phyloP scores from a whole-genome alignment of 2,888 invertebrate species.

The Andrena hattorfiana region DNA sequence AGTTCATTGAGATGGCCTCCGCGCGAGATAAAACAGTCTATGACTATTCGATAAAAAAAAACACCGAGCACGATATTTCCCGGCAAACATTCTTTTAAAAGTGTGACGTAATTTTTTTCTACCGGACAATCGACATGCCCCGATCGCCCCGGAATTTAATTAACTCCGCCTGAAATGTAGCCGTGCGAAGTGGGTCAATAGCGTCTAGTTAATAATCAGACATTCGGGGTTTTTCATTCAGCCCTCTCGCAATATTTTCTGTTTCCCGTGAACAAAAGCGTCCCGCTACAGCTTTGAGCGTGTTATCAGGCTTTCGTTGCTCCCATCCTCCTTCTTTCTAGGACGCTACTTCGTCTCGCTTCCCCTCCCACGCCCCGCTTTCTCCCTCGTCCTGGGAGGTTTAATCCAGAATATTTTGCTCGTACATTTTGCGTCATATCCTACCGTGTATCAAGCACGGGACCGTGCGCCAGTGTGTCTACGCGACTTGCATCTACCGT shows the following conservation, averaged over 20 bases:
- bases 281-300: slow-evolving; percentile 32
- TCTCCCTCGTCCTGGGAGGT: slow-evolving; percentile 19
- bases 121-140: background rate
- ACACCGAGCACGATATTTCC: no score
- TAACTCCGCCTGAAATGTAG: background rate
- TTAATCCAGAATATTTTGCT: slow-evolving; percentile 61
- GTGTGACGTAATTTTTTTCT: background rate
- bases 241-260: slow-evolving; percentile 22
- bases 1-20: background rate
- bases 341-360: slow-evolving; percentile 28
- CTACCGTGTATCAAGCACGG: slow-evolving; percentile 10
- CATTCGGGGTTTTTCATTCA: slow-evolving; percentile 4
- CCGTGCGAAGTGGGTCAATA: background rate
- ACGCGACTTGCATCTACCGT: slow-evolving; percentile 9
- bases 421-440: slow-evolving; percentile 52
- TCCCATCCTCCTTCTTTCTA: slow-evolving; percentile 18
- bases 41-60: background rate
- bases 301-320: slow-evolving; percentile 36
- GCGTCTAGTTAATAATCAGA: slow-evolving; percentile 10
- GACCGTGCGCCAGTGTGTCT: background rate
- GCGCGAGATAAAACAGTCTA: background rate
- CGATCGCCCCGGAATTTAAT: background rate
- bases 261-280: slow-evolving; percentile 45
- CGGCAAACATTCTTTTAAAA: background rate
- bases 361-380: background rate